Evolutionary conservation across 35 echinoderm and acorn worm species (phyloP).

Genomic region (Hemicentrotus pulcherrimus): DNA sequence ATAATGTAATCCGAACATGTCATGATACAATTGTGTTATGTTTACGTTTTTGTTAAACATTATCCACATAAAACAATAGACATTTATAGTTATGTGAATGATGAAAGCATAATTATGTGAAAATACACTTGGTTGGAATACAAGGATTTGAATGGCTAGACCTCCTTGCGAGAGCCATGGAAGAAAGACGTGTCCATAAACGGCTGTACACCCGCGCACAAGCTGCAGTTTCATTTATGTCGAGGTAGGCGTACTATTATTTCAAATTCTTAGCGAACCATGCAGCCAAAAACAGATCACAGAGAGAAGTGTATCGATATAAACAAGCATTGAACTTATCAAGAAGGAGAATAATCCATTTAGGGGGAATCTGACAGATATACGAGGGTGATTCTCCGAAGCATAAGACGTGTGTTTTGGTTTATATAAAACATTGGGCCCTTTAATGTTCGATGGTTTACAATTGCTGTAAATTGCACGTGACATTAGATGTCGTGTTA

Average conservation of each 20-base stretch:
- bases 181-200: too few relatives aligned
- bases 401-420: neutral
- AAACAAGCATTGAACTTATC: neutral
- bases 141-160: too few relatives aligned
- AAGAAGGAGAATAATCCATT: neutral
- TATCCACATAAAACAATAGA: too few relatives aligned
- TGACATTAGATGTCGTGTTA: slow-evolving; percentile 18
- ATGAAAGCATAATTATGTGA: too few relatives aligned
- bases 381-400: neutral
- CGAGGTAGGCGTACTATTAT: neutral
- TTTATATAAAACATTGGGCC: neutral
- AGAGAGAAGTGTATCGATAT: neutral
- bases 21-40: too few relatives aligned
- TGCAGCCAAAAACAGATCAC: neutral
- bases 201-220: too few relatives aligned
- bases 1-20: too few relatives aligned
- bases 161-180: too few relatives aligned
- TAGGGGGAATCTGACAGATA: neutral
- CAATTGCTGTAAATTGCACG: neutral
- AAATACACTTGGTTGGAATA: too few relatives aligned
- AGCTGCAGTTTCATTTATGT: neutral
- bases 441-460: slow-evolving; percentile 33
- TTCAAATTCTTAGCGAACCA: neutral
- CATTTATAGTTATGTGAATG: too few relatives aligned
- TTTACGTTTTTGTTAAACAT: too few relatives aligned